Evolutionary conservation across 2,113 vertebrate species (phyloP), one percentile per base, ranked within the genome.

Genomic region (rabbit (Oryctolagus cuniculus)): DNA sequence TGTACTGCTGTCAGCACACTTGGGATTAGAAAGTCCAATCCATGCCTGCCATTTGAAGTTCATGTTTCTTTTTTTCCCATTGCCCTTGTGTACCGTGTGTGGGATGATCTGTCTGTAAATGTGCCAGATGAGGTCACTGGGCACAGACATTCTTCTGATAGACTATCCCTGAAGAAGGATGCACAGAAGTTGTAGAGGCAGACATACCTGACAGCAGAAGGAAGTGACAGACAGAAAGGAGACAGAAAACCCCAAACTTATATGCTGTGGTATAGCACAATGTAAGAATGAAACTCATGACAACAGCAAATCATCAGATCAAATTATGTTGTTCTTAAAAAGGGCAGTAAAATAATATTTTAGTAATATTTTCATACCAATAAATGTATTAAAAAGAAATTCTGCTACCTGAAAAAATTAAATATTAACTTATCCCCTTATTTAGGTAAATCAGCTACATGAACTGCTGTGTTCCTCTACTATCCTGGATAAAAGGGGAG

Each of bases 1-100:
- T 87, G 49, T 91, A 94, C 80, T 96, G 84, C 84, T 96, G 75
- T 93, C 93, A 95, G 72, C 83, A 81, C 84, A 94, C 78, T 90
- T 92, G 58, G 83, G 87, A 94, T 86, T 96, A 96, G 95, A 96
- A 96, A 96, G 90, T 58, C 19, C 55, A 58, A 36, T 82, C 74
- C 86, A 53, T 95, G 89, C 86, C 96, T 95, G 74, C 92, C 55
- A 77, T 87, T 97, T 97, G 66, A 96, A 97, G 70, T 95, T 92
- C 69, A 86, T 94, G 85, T 88, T 93, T 92, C 51, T 84, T 80
- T 93, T 82, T 67, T 3, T 21, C 12, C 69, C 70, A 8, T 79
- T 82, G 29, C 82, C 61, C 64, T 51, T 79, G 53, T 96, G 55
- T 95, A 87, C 87, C 5, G 5, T 95, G 86, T 94, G 83, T 93